Evolutionary conservation across 2,888 invertebrate genomes (phyloP).

Genomic region (Drosophila meridiana): DNA sequence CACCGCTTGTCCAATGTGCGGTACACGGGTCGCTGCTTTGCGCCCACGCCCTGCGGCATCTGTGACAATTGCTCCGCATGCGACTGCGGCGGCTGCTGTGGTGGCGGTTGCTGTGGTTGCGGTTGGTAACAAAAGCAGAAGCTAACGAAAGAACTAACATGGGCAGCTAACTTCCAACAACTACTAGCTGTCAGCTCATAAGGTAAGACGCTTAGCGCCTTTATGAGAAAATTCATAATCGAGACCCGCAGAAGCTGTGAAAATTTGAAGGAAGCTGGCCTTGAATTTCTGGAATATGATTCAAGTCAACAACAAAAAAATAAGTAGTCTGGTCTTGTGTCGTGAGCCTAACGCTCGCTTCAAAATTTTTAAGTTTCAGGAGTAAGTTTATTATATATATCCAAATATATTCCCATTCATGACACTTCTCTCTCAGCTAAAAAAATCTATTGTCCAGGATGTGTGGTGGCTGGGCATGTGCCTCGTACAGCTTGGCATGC

Average conservation of each 20-base stretch:
- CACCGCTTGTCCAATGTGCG: conserved; percentile 60
- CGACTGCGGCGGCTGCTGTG: conserved; percentile 30
- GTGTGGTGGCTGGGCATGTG: conserved; percentile 74
- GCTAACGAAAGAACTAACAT: not conserved
- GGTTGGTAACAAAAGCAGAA: conserved; percentile 24
- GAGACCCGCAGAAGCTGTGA: not conserved
- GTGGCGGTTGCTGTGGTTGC: conserved; percentile 34
- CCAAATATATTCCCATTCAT: not conserved
- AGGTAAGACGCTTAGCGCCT: not conserved
- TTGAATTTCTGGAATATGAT: not conserved
- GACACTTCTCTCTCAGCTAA: not conserved
- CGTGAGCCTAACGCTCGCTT: conserved; percentile 8
- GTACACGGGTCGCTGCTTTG: conserved; percentile 61
- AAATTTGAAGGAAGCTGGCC: conserved; percentile 20
- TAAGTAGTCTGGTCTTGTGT: conserved; percentile 13
- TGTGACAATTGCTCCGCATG: conserved; percentile 47
- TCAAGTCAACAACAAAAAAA: not conserved
- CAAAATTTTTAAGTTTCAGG: conserved; percentile 2
- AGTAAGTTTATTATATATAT: conserved; percentile 16
- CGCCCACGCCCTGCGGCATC: conserved; percentile 65
- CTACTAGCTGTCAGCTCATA: not conserved
- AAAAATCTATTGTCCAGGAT: conserved; percentile 25
- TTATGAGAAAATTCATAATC: not conserved
- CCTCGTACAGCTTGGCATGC: conserved; percentile 62
- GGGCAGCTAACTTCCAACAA: not conserved